These are phyloP conservation scores for Callocephalon fimbriatum DNA, from an alignment of 2,113 vertebrate genomes.

Conservation along the genomic window DNA sequence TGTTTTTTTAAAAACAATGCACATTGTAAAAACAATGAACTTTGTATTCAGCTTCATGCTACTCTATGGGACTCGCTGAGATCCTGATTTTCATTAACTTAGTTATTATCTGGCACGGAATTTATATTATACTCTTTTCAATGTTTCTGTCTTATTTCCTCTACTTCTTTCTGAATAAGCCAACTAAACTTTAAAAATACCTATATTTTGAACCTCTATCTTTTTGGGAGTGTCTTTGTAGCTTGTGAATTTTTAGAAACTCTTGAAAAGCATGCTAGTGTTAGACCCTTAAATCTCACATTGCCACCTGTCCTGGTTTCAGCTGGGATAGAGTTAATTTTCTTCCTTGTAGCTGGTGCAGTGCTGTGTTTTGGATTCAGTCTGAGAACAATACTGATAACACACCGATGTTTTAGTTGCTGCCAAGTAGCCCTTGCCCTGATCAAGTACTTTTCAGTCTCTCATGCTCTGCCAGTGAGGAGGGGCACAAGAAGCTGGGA, in stretches of 20 bases:
- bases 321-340: not conserved
- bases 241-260: not conserved
- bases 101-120: not conserved
- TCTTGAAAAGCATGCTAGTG: not conserved
- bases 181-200: not conserved
- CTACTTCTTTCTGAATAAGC: not conserved
- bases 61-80: fast-evolving
- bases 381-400: not conserved
- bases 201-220: not conserved
- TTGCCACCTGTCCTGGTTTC: not conserved
- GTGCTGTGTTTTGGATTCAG: not conserved
- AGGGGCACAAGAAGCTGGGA: not conserved
- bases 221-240: not conserved
- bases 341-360: not conserved
- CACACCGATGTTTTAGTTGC: not conserved
- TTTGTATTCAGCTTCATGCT: not conserved
- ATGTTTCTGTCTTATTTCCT: not conserved
- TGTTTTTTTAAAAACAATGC: not conserved
- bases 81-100: not conserved
- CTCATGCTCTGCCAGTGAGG: not conserved
- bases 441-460: not conserved
- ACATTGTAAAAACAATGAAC: not conserved
- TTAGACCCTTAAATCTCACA: not conserved
- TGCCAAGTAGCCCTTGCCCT: not conserved
- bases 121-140: not conserved